phyloP scores from a whole-genome alignment of 2,797 vertebrate species.

The Cynopterus sphinx region DNA sequence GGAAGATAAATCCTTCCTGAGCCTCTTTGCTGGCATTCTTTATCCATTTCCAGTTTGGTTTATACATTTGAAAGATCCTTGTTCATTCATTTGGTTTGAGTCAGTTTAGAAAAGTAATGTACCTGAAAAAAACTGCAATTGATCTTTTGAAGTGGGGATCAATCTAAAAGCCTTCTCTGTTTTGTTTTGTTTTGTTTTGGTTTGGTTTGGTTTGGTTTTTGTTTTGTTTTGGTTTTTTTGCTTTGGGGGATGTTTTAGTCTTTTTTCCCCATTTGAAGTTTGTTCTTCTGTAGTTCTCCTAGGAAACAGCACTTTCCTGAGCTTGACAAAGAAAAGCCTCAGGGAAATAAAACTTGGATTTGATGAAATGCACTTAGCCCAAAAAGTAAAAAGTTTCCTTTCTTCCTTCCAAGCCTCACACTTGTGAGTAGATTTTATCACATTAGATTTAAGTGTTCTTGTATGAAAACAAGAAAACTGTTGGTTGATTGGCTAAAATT shows the following conservation, averaged over 20 bases:
- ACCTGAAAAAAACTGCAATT: background rate
- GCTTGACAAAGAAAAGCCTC: slow-evolving; percentile 54
- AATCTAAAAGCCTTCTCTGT: background rate
- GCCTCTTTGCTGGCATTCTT: background rate
- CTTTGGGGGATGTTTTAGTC: background rate
- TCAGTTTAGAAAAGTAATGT: background rate
- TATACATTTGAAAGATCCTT: background rate
- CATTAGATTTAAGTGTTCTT: slow-evolving; percentile 1
- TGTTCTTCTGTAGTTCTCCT: slow-evolving; percentile 1
- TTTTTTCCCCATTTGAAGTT: slow-evolving; percentile 5
- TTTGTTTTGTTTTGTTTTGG: background rate
- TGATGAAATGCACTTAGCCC: background rate
- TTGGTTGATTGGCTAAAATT: background rate
- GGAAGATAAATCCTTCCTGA: background rate
- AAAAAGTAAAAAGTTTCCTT: slow-evolving; percentile 6
- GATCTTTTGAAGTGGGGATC: background rate
- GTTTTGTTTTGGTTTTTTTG: background rate
- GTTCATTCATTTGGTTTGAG: slow-evolving; percentile 25
- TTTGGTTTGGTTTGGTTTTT: background rate
- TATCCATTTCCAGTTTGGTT: background rate
- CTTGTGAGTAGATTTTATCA: slow-evolving; percentile 41
- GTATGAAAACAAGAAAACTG: background rate
- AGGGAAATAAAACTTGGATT: slow-evolving; percentile 16
- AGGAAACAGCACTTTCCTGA: slow-evolving; percentile 47
- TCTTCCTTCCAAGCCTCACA: background rate